Conservation (phyloP, 2,888 invertebrate species). For the Alloscopus bannaensis region DNA sequence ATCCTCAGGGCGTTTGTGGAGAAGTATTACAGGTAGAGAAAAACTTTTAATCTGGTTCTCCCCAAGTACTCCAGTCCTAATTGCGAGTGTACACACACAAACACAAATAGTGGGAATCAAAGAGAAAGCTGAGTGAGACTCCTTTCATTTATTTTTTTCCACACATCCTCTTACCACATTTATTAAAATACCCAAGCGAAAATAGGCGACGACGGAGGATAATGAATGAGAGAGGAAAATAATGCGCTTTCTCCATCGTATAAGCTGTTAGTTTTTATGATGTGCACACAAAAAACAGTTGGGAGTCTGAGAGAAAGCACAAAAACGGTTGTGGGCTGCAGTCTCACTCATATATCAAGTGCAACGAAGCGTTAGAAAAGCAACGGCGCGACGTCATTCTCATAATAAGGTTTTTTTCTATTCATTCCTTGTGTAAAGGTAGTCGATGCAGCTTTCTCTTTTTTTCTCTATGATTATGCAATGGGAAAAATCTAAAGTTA, state of each 20-base stretch:
- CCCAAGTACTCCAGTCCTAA: neutral
- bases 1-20: conserved; percentile 91
- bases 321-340: neutral
- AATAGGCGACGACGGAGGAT: conserved; percentile 1
- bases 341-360: conserved; percentile 9
- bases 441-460: too few relatives aligned
- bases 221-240: neutral
- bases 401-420: too few relatives aligned
- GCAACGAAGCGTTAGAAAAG: neutral
- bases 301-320: conserved; percentile 4
- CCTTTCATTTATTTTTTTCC: neutral
- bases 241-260: neutral
- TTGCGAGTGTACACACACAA: too few relatives aligned
- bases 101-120: neutral
- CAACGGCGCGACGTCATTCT: too few relatives aligned
- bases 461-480: too few relatives aligned
- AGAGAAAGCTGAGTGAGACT: neutral
- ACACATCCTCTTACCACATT: neutral
- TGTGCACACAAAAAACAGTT: conserved; percentile 21
- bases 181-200: neutral
- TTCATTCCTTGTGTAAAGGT: too few relatives aligned
- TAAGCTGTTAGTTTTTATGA: conserved; percentile 6
- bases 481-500: too few relatives aligned
- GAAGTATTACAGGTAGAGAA: conserved; percentile 83
- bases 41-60: conserved; percentile 41